phyloP scores from a whole-genome alignment of 2,797 vertebrate genomes.

The Heteromormyrus szaboi region DNA sequence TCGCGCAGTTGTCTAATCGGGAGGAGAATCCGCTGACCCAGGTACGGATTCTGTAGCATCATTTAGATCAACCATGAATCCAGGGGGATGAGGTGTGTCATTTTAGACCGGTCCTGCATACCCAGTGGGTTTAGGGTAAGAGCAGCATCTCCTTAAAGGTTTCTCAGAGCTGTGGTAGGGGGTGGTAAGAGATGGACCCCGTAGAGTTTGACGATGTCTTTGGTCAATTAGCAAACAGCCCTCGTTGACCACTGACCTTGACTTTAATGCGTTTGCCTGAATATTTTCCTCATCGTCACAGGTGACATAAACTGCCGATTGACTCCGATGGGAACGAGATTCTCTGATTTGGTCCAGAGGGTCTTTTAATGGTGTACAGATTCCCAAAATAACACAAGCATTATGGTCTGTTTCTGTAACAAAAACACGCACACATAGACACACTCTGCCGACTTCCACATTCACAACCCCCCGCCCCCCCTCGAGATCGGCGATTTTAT shows the following conservation, averaged over 20 bases:
- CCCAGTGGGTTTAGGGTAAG: neutral
- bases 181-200: neutral
- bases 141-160: neutral
- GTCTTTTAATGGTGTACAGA: neutral
- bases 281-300: neutral
- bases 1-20: neutral
- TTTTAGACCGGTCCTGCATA: neutral
- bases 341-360: neutral
- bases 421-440: constrained; percentile 22
- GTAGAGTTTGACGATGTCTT: neutral
- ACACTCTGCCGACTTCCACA: constrained; percentile 16
- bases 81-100: neutral
- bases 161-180: neutral
- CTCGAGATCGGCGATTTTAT: constrained; percentile 4
- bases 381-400: neutral
- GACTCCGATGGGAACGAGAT: neutral
- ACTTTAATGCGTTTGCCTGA: neutral
- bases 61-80: neutral
- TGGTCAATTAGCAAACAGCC: neutral
- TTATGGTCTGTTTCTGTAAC: neutral
- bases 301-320: neutral
- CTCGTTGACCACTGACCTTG: neutral
- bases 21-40: neutral
- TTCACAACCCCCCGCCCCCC: constrained; percentile 1
- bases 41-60: neutral